phyloP scores from a whole-genome alignment of 2,113 vertebrate genomes.

The Gambusia affinis region DNA sequence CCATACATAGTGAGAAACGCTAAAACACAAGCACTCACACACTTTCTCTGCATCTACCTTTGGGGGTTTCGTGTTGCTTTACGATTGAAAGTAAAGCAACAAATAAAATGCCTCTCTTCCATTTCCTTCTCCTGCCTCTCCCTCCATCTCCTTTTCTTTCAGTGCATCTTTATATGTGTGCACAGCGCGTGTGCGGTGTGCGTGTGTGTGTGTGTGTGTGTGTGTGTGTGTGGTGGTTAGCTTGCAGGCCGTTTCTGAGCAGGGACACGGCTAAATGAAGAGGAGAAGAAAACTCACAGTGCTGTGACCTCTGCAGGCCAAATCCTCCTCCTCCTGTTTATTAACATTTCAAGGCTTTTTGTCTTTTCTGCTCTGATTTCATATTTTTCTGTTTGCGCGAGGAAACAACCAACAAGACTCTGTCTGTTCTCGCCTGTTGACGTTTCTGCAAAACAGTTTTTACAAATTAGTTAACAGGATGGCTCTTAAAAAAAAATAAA shows the following conservation, averaged over 20 bases:
- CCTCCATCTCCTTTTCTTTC: conserved; percentile 55
- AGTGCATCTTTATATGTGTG: conserved; percentile 34
- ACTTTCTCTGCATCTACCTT: conserved; percentile 68
- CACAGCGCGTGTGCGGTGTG: conserved; percentile 1
- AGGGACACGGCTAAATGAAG: conserved; percentile 67
- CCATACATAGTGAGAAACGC: too few species aligned
- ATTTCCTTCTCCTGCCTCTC: conserved; percentile 60
- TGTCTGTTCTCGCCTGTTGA: conserved; percentile 71
- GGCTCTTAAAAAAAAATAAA: conserved; percentile 64
- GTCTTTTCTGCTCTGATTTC: conserved; percentile 70
- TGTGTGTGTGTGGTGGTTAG: conserved; percentile 34
- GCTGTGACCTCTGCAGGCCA: conserved; percentile 69
- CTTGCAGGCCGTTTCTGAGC: conserved; percentile 65
- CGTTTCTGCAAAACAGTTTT: conserved; percentile 73
- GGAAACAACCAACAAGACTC: conserved; percentile 55
- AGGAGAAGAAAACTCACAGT: conserved; percentile 59
- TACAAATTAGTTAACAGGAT: conserved; percentile 82
- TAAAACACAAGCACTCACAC: conserved; percentile 20
- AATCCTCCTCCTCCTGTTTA: conserved; percentile 68
- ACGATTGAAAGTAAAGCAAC: conserved; percentile 72
- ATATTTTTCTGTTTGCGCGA: conserved; percentile 60
- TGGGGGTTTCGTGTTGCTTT: conserved; percentile 63
- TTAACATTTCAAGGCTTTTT: conserved; percentile 75
- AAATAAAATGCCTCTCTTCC: conserved; percentile 76
- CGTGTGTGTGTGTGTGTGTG: background rate